Base-by-base conservation (phyloP, 1,140 invertebrate genomes). In the Heliconius hermathena region DNA sequence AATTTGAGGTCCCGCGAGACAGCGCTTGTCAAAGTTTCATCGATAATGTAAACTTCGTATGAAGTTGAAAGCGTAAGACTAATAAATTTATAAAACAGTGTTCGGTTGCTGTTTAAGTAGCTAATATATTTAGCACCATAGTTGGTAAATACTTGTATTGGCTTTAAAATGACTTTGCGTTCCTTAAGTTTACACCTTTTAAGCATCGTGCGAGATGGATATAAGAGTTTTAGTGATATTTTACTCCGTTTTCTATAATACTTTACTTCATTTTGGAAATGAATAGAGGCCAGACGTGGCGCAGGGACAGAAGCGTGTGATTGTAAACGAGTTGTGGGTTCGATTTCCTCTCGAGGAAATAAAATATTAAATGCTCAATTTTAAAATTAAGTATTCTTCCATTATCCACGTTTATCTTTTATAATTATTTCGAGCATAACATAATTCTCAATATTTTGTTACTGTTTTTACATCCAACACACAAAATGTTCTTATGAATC, bases 21-120 rank as follows among this genome's bases (percentile, higher is more conserved):
- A 76, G 81, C 74, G 77, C 46, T 76, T 81, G 71, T 76, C 81
- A 82, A 82, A 79, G 71, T 82, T 76, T 52, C 54, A 41, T 70
- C 54, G 60, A 66, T 71, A 71, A 71, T 71, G 71, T 71, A 66
- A 66, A 66, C 60, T 66, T 66, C 26, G 22, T 26, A 66, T 66
- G 60, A 29, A 66, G 60, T 66, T 66, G 60, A 66, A 66, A 66
- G 60, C 26, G 60, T 66, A 66, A 66, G 60, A 66, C 60, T 66
- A 66, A 66, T 66, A 66, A 66, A 66, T 66, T 66, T 66, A 66
- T 66, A 66, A 66, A 66, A 66, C 60, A 66, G 60, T 66, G 60
- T 66, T 66, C 26, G 3, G 22, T 66, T 29, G n/a, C 60, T 66
- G 60, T 66, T 66, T 66, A 66, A 66, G 60, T 16, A 66, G 60